Conservation (phyloP, 2,797 vertebrate species). For the Manis crassicaudata region DNA sequence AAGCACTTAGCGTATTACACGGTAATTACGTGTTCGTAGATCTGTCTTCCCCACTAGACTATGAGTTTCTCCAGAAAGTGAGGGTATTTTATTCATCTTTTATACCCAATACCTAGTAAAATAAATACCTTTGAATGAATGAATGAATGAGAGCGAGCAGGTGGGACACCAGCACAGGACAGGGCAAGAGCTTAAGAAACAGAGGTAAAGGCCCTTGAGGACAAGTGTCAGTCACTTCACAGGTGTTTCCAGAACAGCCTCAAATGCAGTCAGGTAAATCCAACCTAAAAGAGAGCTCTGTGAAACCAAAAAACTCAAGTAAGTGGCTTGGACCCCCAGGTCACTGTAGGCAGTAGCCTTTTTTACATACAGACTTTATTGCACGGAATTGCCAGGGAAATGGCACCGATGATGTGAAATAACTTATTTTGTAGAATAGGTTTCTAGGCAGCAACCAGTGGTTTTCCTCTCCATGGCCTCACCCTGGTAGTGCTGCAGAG, state of each 20-base stretch:
- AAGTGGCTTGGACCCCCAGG: background rate
- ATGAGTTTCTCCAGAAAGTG: background rate
- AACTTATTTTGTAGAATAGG: background rate
- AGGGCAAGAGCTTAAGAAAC: background rate
- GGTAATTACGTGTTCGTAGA: background rate
- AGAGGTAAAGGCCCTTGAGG: background rate
- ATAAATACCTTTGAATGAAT: background rate
- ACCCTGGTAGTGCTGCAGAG: background rate
- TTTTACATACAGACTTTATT: background rate
- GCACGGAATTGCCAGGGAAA: background rate
- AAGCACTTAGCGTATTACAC: background rate
- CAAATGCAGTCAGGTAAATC: background rate
- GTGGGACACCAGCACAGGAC: background rate
- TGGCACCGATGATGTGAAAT: background rate
- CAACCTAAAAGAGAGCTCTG: background rate
- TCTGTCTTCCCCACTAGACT: background rate
- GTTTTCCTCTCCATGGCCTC: background rate
- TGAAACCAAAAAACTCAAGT: background rate
- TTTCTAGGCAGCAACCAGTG: background rate
- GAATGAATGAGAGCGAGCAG: background rate
- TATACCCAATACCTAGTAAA: background rate
- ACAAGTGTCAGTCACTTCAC: background rate
- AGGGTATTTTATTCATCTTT: background rate
- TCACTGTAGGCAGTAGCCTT: background rate
- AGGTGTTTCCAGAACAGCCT: background rate